Evolutionary conservation across 2,888 invertebrate genomes (phyloP), one percentile per base, ranked within the genome.

Genomic region (Sinodicranocentrus sp.): DNA sequence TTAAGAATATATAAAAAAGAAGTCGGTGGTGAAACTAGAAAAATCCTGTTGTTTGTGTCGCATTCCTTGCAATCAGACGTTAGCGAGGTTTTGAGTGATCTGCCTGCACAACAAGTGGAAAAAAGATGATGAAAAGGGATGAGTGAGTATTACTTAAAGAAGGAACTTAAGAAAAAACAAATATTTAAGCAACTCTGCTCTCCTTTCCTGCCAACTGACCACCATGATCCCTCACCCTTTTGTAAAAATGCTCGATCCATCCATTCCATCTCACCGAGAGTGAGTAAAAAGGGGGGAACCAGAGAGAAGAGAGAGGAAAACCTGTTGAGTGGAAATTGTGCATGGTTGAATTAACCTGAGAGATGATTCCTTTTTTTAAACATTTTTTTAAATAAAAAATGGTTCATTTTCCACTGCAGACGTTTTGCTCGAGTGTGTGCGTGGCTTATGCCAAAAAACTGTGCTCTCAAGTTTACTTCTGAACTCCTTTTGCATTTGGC

Each of bases 311-410:
- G n/a, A 1, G 43, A 73, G 33, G 28, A 65, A 76, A 77, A 77
- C 77, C 77, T 77, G 77, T 77, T 77, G 77, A 67, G 57, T 70
- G 23, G 19, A 63, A 68, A 77, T 77, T 77, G 52, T 77, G 67
- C 59, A 68, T 67, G 77, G 77, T 68, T 77, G 77, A 77, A 77
- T 68, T 68, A 43, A 57, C 68, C 44, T 33, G 44, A 33, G 2
- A n/a, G 48, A n/a, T 48, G 15, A 48, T n/a, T 48, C 5, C 15
- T 44, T 43, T 19, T 44, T 44, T 28, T 17, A 39, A 70, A 67
- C 48, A 8, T 39, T 39, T 52, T 13, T 52, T 52, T n/a, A n/a
- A 52, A 17, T 52, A 13, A 13, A 52, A 6, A 52, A 52, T 17
- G 3, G 10, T 39, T 17, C 17, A 3, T 52, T 52, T 57, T 57